These are phyloP conservation scores for Hemitrygon akajei DNA, from an alignment of 2,797 vertebrate genomes.

Conservation along the genomic window DNA sequence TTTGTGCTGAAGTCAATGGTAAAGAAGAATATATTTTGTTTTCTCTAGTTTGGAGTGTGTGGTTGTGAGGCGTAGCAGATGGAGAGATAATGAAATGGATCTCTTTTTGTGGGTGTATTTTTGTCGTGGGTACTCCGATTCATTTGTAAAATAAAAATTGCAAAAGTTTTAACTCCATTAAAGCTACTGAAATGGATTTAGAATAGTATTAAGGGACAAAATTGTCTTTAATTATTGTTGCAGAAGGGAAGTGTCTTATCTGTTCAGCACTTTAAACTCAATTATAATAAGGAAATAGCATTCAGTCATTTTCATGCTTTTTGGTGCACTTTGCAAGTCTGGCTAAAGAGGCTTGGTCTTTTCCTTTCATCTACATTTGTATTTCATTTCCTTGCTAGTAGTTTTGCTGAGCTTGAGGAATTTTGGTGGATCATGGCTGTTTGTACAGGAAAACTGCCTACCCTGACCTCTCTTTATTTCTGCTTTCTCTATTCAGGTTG, in stretches of 20 bases:
- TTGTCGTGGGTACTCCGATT: not conserved
- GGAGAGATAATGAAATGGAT: not conserved
- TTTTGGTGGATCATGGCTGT: not conserved
- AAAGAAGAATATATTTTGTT: not conserved
- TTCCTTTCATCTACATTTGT: not conserved
- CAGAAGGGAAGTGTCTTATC: not conserved
- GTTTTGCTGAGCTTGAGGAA: not conserved
- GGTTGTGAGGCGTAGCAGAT: no score
- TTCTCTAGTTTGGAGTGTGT: no score
- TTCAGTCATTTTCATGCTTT: not conserved
- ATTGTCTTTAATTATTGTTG: not conserved
- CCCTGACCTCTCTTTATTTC: not conserved
- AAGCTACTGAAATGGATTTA: not conserved
- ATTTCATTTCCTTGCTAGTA: not conserved
- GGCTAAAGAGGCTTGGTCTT: not conserved
- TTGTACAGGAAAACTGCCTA: not conserved
- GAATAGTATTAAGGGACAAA: not conserved
- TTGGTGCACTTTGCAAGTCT: not conserved
- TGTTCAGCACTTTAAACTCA: not conserved
- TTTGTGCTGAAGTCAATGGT: not conserved
- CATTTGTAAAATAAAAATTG: not conserved
- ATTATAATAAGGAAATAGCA: not conserved
- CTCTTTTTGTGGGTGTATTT: not conserved
- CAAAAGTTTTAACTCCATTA: not conserved
- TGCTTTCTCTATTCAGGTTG: not conserved